These are phyloP conservation scores for Seira ritae DNA, from an alignment of 2,888 invertebrate species.

Conservation along the genomic window DNA sequence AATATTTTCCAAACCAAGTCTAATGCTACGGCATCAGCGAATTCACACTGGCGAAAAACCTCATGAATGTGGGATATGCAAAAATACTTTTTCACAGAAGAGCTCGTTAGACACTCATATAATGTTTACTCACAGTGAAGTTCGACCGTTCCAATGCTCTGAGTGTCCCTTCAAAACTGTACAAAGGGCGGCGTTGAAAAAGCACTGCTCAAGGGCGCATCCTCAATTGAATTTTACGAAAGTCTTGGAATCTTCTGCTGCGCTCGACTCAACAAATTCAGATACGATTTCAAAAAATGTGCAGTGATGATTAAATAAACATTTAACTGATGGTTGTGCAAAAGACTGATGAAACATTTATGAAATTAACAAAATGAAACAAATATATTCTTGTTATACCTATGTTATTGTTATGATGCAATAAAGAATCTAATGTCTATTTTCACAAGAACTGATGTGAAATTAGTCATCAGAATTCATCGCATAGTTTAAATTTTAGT, in stretches of 20 bases:
- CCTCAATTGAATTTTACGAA: conserved; percentile 66
- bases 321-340: too few species aligned
- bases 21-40: conserved; percentile 78
- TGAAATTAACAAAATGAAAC: too few species aligned
- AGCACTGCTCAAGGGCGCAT: conserved; percentile 80
- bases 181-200: conserved; percentile 80
- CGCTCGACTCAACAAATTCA: not conserved
- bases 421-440: too few species aligned
- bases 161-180: conserved; percentile 80
- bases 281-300: too few species aligned
- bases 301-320: too few species aligned
- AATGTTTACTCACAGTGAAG: conserved; percentile 78
- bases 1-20: conserved; percentile 78
- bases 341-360: too few species aligned
- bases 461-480: too few species aligned
- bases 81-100: conserved; percentile 80
- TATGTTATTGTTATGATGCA: too few species aligned
- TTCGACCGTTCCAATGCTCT: conserved; percentile 79
- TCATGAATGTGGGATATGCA: conserved; percentile 79
- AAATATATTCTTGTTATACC: too few species aligned
- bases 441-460: too few species aligned
- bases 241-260: not conserved
- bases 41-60: conserved; percentile 81
- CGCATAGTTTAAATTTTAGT: too few species aligned
- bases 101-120: conserved; percentile 80